Percentiles rank a stretch among this genome's conserved stretches.
phyloP scores from a whole-genome alignment of 2,113 vertebrate genomes.

The Oreochromis tanganicae region DNA sequence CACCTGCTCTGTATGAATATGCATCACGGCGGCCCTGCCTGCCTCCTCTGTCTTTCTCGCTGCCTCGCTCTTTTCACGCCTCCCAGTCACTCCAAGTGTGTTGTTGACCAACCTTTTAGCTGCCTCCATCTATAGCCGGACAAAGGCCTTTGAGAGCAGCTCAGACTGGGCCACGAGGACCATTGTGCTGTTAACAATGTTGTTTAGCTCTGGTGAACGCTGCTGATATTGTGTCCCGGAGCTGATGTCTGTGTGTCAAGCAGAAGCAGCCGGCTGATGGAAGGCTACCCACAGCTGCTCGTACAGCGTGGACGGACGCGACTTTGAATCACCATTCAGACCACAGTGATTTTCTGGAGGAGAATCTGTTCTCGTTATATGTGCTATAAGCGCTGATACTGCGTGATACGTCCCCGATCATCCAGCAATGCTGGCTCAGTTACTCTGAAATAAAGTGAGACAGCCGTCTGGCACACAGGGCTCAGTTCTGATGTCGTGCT shows the following conservation, averaged over 20 bases:
- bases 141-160: conserved; percentile 60
- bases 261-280: conserved; percentile 32
- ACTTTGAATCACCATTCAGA: conserved; percentile 29
- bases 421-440: background rate
- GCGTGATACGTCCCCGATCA: background rate
- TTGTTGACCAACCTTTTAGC: conserved; percentile 42
- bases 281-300: conserved; percentile 44
- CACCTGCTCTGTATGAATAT: conserved; percentile 79
- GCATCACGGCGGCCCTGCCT: conserved; percentile 33
- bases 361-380: background rate
- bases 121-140: conserved; percentile 17
- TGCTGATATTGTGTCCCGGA: conserved; percentile 32
- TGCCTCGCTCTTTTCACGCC: conserved; percentile 5
- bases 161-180: conserved; percentile 12
- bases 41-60: background rate
- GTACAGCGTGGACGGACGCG: background rate
- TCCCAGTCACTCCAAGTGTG: background rate
- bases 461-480: background rate
- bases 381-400: background rate
- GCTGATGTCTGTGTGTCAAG: conserved; percentile 40
- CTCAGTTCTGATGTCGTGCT: background rate
- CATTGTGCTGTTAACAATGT: conserved; percentile 62
- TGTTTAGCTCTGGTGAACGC: conserved; percentile 21
- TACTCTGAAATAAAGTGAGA: background rate
- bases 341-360: background rate